Evolutionary conservation across 2,797 vertebrate species (phyloP).

Genomic region (Sebastes steindachneri): DNA sequence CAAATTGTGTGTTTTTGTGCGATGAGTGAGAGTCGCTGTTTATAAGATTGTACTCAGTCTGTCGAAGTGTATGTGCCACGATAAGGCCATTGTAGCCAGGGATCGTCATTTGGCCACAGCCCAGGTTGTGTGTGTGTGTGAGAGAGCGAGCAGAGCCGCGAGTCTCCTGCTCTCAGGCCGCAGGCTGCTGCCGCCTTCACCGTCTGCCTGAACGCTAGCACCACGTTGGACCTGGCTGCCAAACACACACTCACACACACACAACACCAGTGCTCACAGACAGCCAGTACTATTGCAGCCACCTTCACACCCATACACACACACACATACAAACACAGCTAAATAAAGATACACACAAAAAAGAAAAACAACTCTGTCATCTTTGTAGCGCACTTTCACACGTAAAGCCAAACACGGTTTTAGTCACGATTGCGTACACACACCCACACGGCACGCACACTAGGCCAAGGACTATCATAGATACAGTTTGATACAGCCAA

Average conservation of each 20-base stretch:
- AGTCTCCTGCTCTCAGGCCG: constrained; percentile 74
- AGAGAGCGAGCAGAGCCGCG: constrained; percentile 37
- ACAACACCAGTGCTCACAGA: constrained; percentile 44
- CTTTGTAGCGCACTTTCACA: constrained; percentile 68
- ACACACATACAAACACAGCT: constrained; percentile 61
- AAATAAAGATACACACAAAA: constrained; percentile 61
- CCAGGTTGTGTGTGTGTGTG: constrained; percentile 44
- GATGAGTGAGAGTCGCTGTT: constrained; percentile 48
- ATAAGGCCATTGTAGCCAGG: constrained; percentile 68
- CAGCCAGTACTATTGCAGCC: constrained; percentile 62
- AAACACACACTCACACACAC: constrained; percentile 63
- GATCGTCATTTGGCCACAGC: constrained; percentile 63
- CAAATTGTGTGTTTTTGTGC: constrained; percentile 57
- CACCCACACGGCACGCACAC: constrained; percentile 56
- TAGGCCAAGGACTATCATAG: constrained; percentile 70
- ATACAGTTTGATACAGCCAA: constrained; percentile 74
- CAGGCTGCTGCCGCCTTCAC: constrained; percentile 72
- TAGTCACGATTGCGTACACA: constrained; percentile 65
- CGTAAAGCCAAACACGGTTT: constrained; percentile 64
- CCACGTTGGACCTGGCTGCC: constrained; percentile 73
- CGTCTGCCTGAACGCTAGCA: constrained; percentile 74
- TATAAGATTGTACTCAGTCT: constrained; percentile 61
- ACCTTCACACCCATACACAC: constrained; percentile 61
- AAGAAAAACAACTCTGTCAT: constrained; percentile 57
- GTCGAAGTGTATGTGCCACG: constrained; percentile 61